Conservation (phyloP, 1,140 invertebrate species). For the Cydia splendana region DNA sequence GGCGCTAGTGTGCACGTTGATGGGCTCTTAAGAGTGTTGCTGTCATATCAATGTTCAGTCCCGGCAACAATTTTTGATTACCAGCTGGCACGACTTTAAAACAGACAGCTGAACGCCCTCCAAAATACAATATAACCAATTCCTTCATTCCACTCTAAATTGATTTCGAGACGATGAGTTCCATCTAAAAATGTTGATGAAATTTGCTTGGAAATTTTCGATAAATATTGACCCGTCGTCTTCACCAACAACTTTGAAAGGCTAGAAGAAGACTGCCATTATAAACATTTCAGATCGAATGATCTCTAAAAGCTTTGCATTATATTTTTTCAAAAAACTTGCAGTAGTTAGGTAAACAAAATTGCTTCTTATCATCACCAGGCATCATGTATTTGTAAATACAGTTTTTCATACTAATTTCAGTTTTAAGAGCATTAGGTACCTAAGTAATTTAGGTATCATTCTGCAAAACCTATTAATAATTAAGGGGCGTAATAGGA, state of each 20-base stretch:
- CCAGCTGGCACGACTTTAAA: too few species aligned
- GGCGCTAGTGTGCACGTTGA: too few species aligned
- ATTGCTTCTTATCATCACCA: neutral
- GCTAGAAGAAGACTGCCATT: neutral
- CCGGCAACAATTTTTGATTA: too few species aligned
- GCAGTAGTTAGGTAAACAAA: slow-evolving; percentile 13
- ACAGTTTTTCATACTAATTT: neutral
- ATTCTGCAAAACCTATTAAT: neutral
- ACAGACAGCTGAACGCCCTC: neutral
- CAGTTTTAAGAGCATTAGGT: too few species aligned
- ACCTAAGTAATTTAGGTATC: neutral
- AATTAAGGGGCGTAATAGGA: too few species aligned
- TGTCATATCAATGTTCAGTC: too few species aligned
- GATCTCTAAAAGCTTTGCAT: slow-evolving; percentile 1
- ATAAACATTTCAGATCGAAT: neutral
- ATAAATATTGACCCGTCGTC: slow-evolving; percentile 1
- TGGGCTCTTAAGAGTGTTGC: too few species aligned
- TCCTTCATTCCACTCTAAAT: slow-evolving; percentile 1
- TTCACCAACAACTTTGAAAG: slow-evolving; percentile 9
- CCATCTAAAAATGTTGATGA: neutral
- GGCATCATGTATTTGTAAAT: neutral
- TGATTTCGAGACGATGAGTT: neutral
- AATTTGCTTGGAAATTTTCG: neutral
- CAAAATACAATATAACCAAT: neutral
- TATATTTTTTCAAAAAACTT: neutral